Percentiles rank a stretch among this genome's conserved stretches.
Evolutionary conservation across 2,888 invertebrate genomes (phyloP).

Genomic region (Synergus laeviventris): DNA sequence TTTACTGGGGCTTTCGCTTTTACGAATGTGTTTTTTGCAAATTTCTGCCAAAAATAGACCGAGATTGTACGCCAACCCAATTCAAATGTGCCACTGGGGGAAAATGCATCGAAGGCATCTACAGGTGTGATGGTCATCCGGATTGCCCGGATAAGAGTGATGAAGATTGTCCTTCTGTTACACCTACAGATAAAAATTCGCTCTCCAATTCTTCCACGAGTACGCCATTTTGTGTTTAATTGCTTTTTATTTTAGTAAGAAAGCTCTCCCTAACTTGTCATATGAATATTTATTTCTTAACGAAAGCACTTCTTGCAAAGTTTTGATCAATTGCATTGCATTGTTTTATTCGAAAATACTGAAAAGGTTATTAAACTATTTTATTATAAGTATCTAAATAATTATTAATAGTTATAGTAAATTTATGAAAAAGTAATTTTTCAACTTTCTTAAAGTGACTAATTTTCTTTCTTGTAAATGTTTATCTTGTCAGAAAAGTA

Average conservation of each 20-base stretch:
- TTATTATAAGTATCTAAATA: no score
- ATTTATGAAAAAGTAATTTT: no score
- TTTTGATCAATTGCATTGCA: no score
- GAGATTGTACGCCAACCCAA: constrained; percentile 76
- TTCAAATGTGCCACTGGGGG: constrained; percentile 78
- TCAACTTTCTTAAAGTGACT: not conserved
- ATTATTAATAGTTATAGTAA: no score
- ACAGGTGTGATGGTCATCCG: constrained; percentile 78
- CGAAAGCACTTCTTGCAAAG: no score
- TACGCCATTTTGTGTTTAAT: constrained; percentile 64
- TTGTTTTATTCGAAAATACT: no score
- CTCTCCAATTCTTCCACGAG: constrained; percentile 66
- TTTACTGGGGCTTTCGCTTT: constrained; percentile 57
- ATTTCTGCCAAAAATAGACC: constrained; percentile 67
- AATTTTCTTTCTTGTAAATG: not conserved
- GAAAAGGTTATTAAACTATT: no score
- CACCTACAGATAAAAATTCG: constrained; percentile 66
- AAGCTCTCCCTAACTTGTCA: not conserved
- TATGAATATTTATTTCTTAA: not conserved
- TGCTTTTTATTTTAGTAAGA: constrained; percentile 50
- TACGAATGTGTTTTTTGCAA: constrained; percentile 51
- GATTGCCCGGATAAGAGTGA: constrained; percentile 80
- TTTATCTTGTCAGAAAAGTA: not conserved
- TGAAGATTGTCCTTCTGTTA: constrained; percentile 72
- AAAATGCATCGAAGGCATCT: constrained; percentile 76